A percentile compares a stretch with the other conserved stretches of the same genome.
Conservation (phyloP, 2,797 vertebrate species). For the Cyprinodon diabolis region DNA sequence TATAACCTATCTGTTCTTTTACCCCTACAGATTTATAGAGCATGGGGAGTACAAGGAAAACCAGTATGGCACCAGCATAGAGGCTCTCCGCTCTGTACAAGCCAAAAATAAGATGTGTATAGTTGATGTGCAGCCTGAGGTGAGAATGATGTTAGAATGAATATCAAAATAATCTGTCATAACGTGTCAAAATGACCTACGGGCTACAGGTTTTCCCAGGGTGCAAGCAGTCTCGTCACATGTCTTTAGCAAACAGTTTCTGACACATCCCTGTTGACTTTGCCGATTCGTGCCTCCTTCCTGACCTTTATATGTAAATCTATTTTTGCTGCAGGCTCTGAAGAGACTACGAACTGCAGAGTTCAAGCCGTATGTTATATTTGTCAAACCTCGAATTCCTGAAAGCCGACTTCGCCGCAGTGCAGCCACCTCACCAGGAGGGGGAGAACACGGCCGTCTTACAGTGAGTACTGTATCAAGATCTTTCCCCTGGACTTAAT, state of each 20-base stretch:
- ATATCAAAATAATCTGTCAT: not conserved
- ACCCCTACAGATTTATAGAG: constrained; percentile 87
- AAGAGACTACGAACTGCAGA: constrained; percentile 90
- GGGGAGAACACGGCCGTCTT: constrained; percentile 82
- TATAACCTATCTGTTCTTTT: not conserved
- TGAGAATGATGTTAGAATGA: constrained; percentile 59
- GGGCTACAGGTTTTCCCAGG: too few relatives aligned
- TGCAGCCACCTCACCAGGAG: constrained; percentile 80
- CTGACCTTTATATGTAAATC: constrained; percentile 24
- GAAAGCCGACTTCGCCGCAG: constrained; percentile 84
- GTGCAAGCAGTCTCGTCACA: not conserved
- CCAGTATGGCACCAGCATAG: constrained; percentile 93
- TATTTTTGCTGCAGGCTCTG: constrained; percentile 81
- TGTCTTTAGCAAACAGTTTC: not conserved
- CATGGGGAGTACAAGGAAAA: constrained; percentile 95
- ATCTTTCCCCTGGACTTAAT: too few relatives aligned
- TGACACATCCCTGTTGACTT: not conserved
- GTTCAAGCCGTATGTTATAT: constrained; percentile 94
- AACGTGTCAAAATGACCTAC: constrained; percentile 5
- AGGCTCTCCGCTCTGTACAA: constrained; percentile 91
- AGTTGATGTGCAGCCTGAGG: constrained; percentile 94
- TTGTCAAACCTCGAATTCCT: constrained; percentile 89
- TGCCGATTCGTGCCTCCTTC: not conserved
- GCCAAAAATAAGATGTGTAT: constrained; percentile 94
- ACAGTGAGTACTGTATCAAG: constrained; percentile 66